Evolutionary conservation across 2,888 invertebrate genomes (phyloP), one percentile per base, ranked within the genome.

Genomic region (Tridacna crocea): DNA sequence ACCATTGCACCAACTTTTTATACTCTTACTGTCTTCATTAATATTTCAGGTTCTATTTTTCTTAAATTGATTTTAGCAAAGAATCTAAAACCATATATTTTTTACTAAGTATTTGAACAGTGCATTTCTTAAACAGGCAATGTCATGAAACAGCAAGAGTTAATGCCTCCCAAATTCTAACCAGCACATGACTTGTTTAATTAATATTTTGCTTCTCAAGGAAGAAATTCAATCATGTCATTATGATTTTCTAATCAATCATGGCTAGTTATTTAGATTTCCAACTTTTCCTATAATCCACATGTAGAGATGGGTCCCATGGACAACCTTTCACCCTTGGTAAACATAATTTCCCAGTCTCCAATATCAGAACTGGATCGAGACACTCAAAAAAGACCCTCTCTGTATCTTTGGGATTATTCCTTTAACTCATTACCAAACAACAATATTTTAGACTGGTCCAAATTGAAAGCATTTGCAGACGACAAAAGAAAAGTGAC

Each of bases 171-270:
- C 36, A 36, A 36, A 36, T 36, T 36, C 36, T 36, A 36, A 36
- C 36, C 36, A 36, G 36, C 55, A 55, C 55, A 55, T 55, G 55
- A 55, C 55, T 15, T 55, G 15, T 55, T 55, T 55, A 55, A 55
- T 55, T 55, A 55, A 55, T 55, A 55, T 55, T 55, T 19, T 6
- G 22, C 51, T 15, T 70, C 51, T 70, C 70, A 51, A 19, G 70
- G 51, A 11, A 17, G 70, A 51, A 70, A 70, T 51, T 70, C 47
- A n/a, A 51, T 70, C 51, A 22, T 48, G 70, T 68, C 47, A 70
- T 70, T 70, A 70, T 70, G 70, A 70, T 70, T 70, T 70, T 70
- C 70, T 70, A 70, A 70, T 70, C 70, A 70, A 70, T 70, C 70
- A 70, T 70, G 70, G 70, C 70, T 47, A 48, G 70, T 70, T 70